These are phyloP conservation scores for Argyrosomus japonicus DNA, from an alignment of 2,113 vertebrate genomes.

Conservation along the genomic window DNA sequence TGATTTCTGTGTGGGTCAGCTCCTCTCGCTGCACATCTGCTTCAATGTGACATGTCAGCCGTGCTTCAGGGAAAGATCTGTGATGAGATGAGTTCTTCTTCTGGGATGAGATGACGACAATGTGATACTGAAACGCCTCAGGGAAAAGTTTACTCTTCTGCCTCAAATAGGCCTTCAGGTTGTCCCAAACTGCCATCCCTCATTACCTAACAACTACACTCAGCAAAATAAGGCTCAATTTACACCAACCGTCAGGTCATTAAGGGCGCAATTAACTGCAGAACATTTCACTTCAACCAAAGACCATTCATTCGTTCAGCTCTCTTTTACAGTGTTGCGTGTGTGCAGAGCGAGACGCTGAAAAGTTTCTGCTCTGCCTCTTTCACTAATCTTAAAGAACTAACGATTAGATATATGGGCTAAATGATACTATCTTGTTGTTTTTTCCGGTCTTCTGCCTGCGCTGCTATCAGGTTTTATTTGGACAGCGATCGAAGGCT, in stretches of 20 bases:
- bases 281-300: constrained; percentile 25
- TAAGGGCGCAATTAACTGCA: constrained; percentile 34
- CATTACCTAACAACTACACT: constrained; percentile 29
- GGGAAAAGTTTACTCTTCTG: constrained; percentile 13
- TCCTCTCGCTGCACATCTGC: constrained; percentile 26
- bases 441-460: constrained; percentile 7
- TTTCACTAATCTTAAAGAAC: not conserved
- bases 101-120: not conserved
- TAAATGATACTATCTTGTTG: constrained; percentile 10
- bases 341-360: not conserved
- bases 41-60: constrained; percentile 12
- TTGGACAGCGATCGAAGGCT: constrained; percentile 52
- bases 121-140: constrained; percentile 27
- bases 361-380: not conserved
- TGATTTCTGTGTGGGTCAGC: not conserved
- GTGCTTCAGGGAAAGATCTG: constrained; percentile 16
- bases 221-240: constrained; percentile 31
- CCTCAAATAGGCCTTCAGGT: constrained; percentile 18
- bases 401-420: not conserved
- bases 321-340: not conserved
- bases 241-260: constrained; percentile 23
- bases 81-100: constrained; percentile 28
- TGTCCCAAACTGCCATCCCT: constrained; percentile 13
- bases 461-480: constrained; percentile 43
- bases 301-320: constrained; percentile 4